Evolutionary conservation across 2,888 invertebrate species (phyloP), one percentile per base, ranked within the genome.

Genomic region (Tiliacea citrago): DNA sequence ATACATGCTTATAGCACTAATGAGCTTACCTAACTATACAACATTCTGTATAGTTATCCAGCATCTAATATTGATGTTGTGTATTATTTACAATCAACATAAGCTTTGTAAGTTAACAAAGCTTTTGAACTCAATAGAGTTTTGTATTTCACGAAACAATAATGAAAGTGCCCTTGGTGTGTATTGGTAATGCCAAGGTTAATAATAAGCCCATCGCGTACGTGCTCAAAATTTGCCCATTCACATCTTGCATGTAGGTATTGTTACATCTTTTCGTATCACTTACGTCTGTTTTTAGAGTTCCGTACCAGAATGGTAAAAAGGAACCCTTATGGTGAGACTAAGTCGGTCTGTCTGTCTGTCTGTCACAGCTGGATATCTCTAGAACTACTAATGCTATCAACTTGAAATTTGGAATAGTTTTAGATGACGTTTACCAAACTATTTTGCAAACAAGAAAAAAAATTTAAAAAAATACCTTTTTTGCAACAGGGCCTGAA

Each of bases 81-180:
- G 6, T 21, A 39, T 10, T n/a, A 62, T 51, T 72, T 18, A 58
- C 9, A 29, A 75, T 55, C 42, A 39, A 53, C 29, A 35, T 55
- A 21, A 58, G 47, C 12, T 29, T n/a, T 61, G 42, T 39, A 16
- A 24, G 24, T 7, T 51, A 61, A 72, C 83, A 73, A 81, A 69
- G 79, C 29, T 42, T 73, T 61, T 51, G 18, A 39, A 16, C 45
- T 49, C 42, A 66, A 79, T 78, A 69, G 60, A 49, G 69, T 65
- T 71, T 82, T 79, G 67, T 73, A 39, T 29, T 62, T 45, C 47
- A 61, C 29, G 24, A 73, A 69, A 69, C 58, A 79, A 81, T 63
- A 82, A 77, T 81, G 83, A 83, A 83, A 81, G 79, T 83, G 67
- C 69, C 62, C 62, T 83, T 74, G 73, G 8, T 42, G 10, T 51